These are phyloP conservation scores for Protonemura montana DNA, from an alignment of 2,888 invertebrate genomes.

Conservation along the genomic window DNA sequence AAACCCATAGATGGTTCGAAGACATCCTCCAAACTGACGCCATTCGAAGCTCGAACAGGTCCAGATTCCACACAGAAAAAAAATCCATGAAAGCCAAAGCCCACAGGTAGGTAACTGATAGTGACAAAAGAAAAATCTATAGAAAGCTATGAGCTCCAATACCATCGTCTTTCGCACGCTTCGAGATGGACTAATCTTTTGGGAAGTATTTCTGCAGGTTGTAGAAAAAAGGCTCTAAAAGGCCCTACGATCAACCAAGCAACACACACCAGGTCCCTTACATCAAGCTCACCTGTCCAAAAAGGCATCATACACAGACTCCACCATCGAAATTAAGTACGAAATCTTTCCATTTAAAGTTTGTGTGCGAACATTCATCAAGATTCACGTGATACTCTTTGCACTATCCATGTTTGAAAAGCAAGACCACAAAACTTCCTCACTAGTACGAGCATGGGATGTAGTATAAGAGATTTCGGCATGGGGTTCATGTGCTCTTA, in stretches of 20 bases:
- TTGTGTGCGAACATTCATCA: not conserved
- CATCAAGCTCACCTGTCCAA: constrained; percentile 20
- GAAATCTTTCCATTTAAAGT: not conserved
- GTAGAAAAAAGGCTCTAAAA: not conserved
- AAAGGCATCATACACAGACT: not conserved
- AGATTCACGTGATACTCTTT: not conserved
- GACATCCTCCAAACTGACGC: no score
- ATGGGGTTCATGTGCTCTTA: not conserved
- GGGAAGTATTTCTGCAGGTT: constrained; percentile 19
- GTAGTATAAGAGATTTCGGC: not conserved
- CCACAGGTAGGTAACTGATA: not conserved
- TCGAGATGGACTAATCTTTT: not conserved
- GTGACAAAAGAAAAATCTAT: not conserved
- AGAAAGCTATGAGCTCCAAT: not conserved
- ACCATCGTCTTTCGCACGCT: constrained; percentile 9
- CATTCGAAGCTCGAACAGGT: no score
- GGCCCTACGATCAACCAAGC: no score
- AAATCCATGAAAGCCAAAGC: not conserved
- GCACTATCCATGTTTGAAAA: not conserved
- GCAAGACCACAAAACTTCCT: not conserved
- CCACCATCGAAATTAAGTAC: not conserved
- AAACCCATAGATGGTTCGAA: no score
- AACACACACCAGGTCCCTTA: no score
- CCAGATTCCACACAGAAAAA: not conserved
- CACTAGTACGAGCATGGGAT: not conserved